Evolutionary conservation across 2,113 vertebrate species (phyloP), one percentile per base, ranked within the genome.

Genomic region (Stigmatopora argus): DNA sequence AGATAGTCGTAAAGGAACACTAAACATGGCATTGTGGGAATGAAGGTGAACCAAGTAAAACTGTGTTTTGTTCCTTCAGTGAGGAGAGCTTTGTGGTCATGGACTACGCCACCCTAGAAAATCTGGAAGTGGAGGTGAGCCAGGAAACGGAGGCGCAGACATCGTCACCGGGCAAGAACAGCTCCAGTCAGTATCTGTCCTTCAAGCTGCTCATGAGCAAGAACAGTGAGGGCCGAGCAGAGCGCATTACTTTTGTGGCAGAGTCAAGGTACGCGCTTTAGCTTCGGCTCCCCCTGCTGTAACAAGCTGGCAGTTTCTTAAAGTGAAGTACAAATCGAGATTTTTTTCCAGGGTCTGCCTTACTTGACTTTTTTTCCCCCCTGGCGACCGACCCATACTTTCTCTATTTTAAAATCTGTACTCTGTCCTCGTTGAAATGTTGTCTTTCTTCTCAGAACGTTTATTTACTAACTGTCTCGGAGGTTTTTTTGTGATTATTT

Each of bases 1-100:
- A 19, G 23, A 12, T 31, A 55, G 26, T 7, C 1, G 23, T 21
- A 55, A 31, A 13, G 23, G 3, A 31, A 23, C 23, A 23, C 7
- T 15, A 45, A 31, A 14, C 12, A 58, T 17, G 7, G 31, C 17
- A 26, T 15, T 41, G n/a, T 26, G 21, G n/a, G 49, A 19, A 51
- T 7, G n/a, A 23, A 26, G 19, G 4, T 26, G 52, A 53, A 46
- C 13, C 13, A 41, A 1, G 38, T 41, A 41, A 41, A 41, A 41
- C 51, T 14, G 51, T 53, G 1, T 55, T 26, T 51, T 52, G 2
- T 13, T 13, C 26, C 31, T 19, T 4, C 84, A 99, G 97, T 0
- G 96, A 99, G 82, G 97, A 97, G 77, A 86, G 79, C 73, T 89
- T 86, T 46, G 83, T 85, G 0, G 96, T 99, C 64, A 90, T 93